Base-by-base conservation (phyloP, 2,113 vertebrate genomes). In the Sapajus apella region DNA sequence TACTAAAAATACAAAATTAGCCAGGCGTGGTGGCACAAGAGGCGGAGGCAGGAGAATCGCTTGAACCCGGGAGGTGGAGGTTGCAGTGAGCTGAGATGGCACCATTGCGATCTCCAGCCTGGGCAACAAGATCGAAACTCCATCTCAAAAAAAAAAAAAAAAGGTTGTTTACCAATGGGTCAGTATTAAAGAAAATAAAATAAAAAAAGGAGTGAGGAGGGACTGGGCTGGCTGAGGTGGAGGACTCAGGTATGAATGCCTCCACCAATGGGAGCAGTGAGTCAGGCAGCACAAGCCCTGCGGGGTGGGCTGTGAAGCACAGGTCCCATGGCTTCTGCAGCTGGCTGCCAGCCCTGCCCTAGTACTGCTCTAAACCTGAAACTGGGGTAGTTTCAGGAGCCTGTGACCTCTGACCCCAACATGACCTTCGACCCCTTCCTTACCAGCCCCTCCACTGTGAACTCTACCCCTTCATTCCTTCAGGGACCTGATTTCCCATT, bases 401-500 rank as follows among this genome's bases (percentile, higher is more conserved):
- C 82, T 83, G 64, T 95, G 89, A 82, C n/a, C 66, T 80, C 43
- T 96, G 77, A 96, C 92, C 84, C 43, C 25, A 50, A 32, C 12
- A 14, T 94, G 79, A 88, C 85, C 92, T 87, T 73, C 94, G 61
- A 72, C 30, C 32, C 27, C 11, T 92, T 82, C 27, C 3, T 90
- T 85, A 27, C 35, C 10, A 61, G 84, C 43, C 73, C 68, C 76
- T 13, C 12, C 68, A 87, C 64, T 56, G 47, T 87, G 87, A 93
- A 12, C 52, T 52, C 75, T 55, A 52, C 9, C 56, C 70, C 79
- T 77, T 84, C 37, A 37, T 85, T 83, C 83, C 76, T 95, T 88
- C 66, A 98, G 97, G 96, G 27, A 35, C 58, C 55, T 10, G 76
- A 90, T 47, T 61, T 81, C n/a, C n/a, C 79, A 52, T 92, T 84